Evolutionary conservation across 2,113 vertebrate genomes (phyloP), one percentile per base, ranked within the genome.

Genomic region (Trichechus manatus): DNA sequence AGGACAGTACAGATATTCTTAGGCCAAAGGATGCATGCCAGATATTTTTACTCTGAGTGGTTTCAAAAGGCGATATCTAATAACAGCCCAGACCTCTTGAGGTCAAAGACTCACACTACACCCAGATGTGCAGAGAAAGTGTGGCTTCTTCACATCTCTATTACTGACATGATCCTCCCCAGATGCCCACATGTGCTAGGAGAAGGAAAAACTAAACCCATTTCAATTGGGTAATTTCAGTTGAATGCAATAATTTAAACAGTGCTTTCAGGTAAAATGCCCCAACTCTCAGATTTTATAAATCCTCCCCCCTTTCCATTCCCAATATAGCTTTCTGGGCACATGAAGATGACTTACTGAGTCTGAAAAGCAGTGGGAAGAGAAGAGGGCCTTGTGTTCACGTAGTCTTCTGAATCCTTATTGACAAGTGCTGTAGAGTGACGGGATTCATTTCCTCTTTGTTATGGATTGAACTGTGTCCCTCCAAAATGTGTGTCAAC

Each of bases 21-120:
- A 72, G 14, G 80, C 84, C 94, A 97, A 61, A 74, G 36, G 20
- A 29, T 89, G 42, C 77, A 95, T 93, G 94, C 89, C 95, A 97
- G 95, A 92, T 92, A 94, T 27, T 87, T 97, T 79, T 91, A 89
- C 64, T 91, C 80, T 93, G 79, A 29, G 44, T 95, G 72, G 86
- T 91, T 95, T 87, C 53, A 23, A 81, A 81, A 95, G 44, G 29
- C 31, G 14, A 17, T 94, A 77, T 96, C 92, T 93, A 96, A 87
- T 94, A 94, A 89, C 89, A 83, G 15, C 53, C 44, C 59, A 82
- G 64, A 90, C 9, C 70, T 89, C 80, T 70, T 61, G 64, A 70
- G 75, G 47, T 74, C 50, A 15, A 44, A 96, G 44, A 89, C 20
- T 97, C 79, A 63, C 20, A 78, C 31, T 93, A 66, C 13, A 89